These are phyloP conservation scores for Conus ventricosus DNA, from an alignment of 1,140 invertebrate species.

Conservation along the genomic window DNA sequence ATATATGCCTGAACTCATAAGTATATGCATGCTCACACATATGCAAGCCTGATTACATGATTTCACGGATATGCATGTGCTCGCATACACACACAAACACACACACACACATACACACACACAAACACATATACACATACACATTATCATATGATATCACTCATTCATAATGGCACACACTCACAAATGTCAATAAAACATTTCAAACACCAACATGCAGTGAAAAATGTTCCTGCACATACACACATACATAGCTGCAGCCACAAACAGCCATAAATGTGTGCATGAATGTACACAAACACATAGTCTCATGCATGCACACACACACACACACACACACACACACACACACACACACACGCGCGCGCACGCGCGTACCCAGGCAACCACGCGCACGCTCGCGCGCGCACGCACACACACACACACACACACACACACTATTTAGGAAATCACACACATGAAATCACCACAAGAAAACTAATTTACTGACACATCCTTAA, in stretches of 20 bases:
- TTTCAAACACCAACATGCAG: too few species aligned
- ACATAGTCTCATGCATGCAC: too few species aligned
- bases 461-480: too few species aligned
- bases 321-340: background rate
- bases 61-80: too few species aligned
- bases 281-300: background rate
- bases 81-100: too few species aligned
- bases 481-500: too few species aligned
- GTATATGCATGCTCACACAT: background rate
- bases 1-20: background rate
- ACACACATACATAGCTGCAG: background rate
- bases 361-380: background rate
- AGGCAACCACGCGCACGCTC: background rate
- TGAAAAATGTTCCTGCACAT: background rate
- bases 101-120: too few species aligned
- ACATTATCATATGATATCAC: too few species aligned
- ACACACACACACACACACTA: slow-evolving; percentile 14
- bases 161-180: too few species aligned
- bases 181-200: too few species aligned
- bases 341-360: background rate
- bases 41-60: too few species aligned
- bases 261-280: background rate
- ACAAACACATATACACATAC: too few species aligned
- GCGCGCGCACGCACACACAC: background rate
- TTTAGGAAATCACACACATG: background rate